Base-by-base conservation (phyloP, 92 coral and sea anemone genomes). In the Phenganax marumi region DNA sequence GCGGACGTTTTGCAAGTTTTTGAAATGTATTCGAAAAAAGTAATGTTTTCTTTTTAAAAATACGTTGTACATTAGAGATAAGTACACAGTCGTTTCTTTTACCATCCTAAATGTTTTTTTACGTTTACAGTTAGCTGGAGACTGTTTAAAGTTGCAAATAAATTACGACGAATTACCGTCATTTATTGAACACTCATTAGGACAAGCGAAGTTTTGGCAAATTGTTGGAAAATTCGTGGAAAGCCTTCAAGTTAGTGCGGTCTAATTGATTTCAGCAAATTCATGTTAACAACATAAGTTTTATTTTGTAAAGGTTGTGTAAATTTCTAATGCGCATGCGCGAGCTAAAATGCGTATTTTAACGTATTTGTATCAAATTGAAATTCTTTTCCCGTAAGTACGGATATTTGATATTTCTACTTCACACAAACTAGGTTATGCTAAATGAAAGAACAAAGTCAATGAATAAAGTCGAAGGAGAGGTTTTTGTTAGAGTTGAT, bases 331-430 rank as follows among this genome's bases (percentile, higher is more conserved):
- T 66, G 72, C 72, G 72, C 72, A 23, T 66, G 72, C 72, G 72
- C 49, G 49, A 25, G 18, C 68, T 0, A 62, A 19, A 62, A 19
- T 62, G 33, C 25, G 43, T 17, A 33, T 86, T 50, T 25, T n/a
- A 54, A 52, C 43, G 25, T 39, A 82, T 48, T 50, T 81, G n/a
- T 6, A 52, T 58, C 23, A 53, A 52, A 52, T 85, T 25, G 78
- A 85, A 54, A 51, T 56, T 55, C 52, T 80, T 17, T 16, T 88
- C 2, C 54, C 80, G 64, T 71, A 88, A 88, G 88, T 85, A 75
- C 49, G 5, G 43, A 33, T 33, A 5, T 5, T 33, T 33, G 43
- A 33, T 33, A 33, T 2, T 33, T 33, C 43, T 58, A 5, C 7
- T 7, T 58, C 11, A 66, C 19, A 24, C 72, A 33, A 66, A 17